Percentiles rank a stretch among this genome's conserved stretches.
These are phyloP conservation scores for Pelecanoides urinatrix DNA, from an alignment of 2,113 vertebrate genomes.

Conservation along the genomic window DNA sequence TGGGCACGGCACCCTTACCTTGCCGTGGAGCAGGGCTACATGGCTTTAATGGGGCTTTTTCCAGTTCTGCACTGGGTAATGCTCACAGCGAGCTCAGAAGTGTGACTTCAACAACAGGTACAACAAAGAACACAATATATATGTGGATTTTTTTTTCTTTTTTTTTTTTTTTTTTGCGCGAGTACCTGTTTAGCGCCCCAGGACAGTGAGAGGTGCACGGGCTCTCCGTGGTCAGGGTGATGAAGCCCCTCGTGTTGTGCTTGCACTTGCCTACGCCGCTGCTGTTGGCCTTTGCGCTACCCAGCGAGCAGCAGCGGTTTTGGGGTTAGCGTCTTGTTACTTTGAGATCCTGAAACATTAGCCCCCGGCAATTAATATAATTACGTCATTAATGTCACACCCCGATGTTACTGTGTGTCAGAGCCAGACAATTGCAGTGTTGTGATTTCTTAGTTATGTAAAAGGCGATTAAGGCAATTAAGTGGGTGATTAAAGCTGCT, in stretches of 20 bases:
- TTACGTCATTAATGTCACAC: constrained; percentile 37
- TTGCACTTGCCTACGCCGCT: fast-evolving
- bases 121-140: neutral
- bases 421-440: constrained; percentile 62
- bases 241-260: neutral
- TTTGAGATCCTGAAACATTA: constrained; percentile 31
- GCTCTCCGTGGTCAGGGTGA: neutral
- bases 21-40: neutral
- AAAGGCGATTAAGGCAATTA: constrained; percentile 71
- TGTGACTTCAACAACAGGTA: neutral
- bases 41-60: neutral
- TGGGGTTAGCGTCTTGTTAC: neutral
- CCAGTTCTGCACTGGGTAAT: neutral
- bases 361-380: constrained; percentile 19
- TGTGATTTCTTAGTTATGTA: constrained; percentile 70
- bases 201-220: neutral
- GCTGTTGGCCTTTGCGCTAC: neutral
- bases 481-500: constrained; percentile 70
- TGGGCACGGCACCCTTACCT: neutral
- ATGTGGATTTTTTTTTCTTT: neutral
- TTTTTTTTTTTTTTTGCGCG: neutral
- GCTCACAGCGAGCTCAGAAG: neutral
- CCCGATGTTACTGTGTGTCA: constrained; percentile 47
- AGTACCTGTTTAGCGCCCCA: neutral
- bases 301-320: neutral